Percentiles rank a stretch among this genome's conserved stretches.
Conservation (phyloP, 1,140 invertebrate species). For the Drosophila nigrodunni region DNA sequence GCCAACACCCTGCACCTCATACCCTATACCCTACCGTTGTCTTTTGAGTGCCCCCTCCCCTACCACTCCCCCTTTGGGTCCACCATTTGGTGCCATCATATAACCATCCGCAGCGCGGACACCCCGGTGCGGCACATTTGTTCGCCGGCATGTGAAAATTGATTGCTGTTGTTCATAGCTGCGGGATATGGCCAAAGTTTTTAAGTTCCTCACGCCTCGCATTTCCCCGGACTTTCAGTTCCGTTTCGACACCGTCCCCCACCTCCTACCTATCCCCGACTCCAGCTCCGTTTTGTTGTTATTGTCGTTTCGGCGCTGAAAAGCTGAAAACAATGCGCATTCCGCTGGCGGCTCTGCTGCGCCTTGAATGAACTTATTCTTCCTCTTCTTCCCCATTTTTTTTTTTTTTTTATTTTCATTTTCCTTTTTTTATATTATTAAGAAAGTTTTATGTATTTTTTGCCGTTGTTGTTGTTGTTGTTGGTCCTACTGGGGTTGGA, state of each 20-base stretch:
- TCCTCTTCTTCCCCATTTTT: constrained; percentile 27
- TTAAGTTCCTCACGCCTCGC: constrained; percentile 66
- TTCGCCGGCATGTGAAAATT: constrained; percentile 80
- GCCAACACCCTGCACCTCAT: background rate
- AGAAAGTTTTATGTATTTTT: constrained; percentile 81
- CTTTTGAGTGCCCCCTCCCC: background rate
- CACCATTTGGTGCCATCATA: background rate
- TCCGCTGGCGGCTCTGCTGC: constrained; percentile 77
- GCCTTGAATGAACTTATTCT: constrained; percentile 65
- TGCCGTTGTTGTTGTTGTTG: background rate
- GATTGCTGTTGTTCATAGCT: constrained; percentile 82
- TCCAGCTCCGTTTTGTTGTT: constrained; percentile 14
- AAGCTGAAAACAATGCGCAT: constrained; percentile 81
- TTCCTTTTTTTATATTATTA: constrained; percentile 73
- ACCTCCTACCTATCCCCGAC: constrained; percentile 15
- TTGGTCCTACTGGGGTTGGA: constrained; percentile 61
- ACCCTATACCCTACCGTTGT: too few relatives aligned
- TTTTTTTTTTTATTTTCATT: constrained; percentile 17
- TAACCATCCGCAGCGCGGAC: constrained; percentile 33
- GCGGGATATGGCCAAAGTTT: constrained; percentile 81
- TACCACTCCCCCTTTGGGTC: background rate
- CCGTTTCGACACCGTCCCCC: constrained; percentile 17
- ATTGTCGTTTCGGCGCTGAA: constrained; percentile 73
- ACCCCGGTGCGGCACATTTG: constrained; percentile 75
- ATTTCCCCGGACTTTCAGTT: constrained; percentile 23